Evolutionary conservation across 2,888 invertebrate species (phyloP), one percentile per base, ranked within the genome.

Genomic region (Tanypteryx hageni): DNA sequence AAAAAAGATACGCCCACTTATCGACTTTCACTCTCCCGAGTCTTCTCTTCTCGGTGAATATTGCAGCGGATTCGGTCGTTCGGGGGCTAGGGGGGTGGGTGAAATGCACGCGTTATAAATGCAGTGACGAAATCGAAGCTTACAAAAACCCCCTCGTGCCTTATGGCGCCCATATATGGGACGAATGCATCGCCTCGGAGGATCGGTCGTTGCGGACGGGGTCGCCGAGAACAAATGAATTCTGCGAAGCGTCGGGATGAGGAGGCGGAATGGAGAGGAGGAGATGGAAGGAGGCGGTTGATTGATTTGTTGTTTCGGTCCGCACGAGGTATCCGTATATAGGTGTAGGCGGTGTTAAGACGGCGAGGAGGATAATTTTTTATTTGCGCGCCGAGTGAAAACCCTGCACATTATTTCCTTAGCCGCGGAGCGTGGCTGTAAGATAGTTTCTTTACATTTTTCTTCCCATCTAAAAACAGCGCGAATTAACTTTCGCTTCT

Each of bases 321-420:
- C 11, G 27, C 76, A 76, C 76, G 76, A 76, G 76, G 76, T 76
- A 22, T 76, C 76, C 76, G 76, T 76, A 76, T 76, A 76, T 76
- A 76, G 76, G 22, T 9, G 76, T 76, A 22, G 76, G 76, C 27
- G 76, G 76, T 16, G 64, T 64, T 64, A 7, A 64, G 64, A 64
- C 64, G 64, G 64, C 64, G 64, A 44, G 64, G 64, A 64, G 64
- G 14, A 9, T 64, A 18, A 18, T 76, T 76, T 76, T 76, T 76
- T 76, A 22, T 76, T 27, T 27, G 68, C 13, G 76, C 76, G 4
- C 18, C 18, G 14, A 64, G 64, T 22, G 76, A 76, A 27, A 76
- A 76, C n/a, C 27, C 76, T n/a, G 76, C 44, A 44, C 44, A 44
- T 44, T n/a, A n/a, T 76, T 76, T n/a, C 76, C 22, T 76, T 76